These are phyloP conservation scores for Epinephelus malabaricus DNA, from an alignment of 2,797 vertebrate genomes.

Conservation along the genomic window DNA sequence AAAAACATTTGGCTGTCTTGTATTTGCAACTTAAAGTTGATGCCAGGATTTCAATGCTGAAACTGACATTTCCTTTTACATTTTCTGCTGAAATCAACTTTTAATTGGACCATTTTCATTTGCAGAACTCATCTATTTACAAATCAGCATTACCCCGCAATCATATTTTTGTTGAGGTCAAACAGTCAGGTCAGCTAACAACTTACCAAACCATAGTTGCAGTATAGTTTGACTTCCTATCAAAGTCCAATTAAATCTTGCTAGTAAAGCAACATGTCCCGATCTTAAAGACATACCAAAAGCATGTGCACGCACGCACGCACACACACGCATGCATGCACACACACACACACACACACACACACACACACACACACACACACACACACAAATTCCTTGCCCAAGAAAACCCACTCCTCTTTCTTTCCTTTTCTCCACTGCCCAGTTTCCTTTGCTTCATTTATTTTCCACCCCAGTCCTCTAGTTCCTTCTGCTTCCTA, in stretches of 20 bases:
- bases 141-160: background rate
- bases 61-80: no score
- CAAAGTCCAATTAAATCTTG: background rate
- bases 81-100: background rate
- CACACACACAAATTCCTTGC: background rate
- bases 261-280: background rate
- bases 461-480: slow-evolving; percentile 32
- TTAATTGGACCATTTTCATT: background rate
- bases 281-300: background rate
- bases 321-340: slow-evolving; percentile 6
- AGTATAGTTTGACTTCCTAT: background rate
- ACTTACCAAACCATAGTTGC: no score
- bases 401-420: background rate
- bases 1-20: no score
- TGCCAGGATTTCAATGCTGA: no score
- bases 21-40: no score
- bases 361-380: background rate
- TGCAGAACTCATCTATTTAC: background rate
- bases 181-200: background rate
- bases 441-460: slow-evolving; percentile 10
- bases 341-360: background rate
- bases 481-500: slow-evolving; percentile 5
- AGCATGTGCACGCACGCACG: background rate
- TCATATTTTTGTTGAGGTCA: background rate
- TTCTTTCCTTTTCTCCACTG: background rate